Evolutionary conservation across 2,113 vertebrate species (phyloP).

Genomic region (Coturnix japonica): DNA sequence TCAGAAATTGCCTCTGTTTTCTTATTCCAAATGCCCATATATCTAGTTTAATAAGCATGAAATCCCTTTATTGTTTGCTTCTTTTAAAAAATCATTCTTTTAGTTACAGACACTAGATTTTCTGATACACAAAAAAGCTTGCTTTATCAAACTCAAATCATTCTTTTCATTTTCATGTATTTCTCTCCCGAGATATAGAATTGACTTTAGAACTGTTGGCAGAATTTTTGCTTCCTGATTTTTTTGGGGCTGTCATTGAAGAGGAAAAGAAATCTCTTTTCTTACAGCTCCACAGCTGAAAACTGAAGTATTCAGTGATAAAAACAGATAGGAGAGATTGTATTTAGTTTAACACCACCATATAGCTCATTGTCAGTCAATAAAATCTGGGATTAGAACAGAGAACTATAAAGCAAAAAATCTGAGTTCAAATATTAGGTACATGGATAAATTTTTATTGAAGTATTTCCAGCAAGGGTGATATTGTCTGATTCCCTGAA

Average conservation of each 20-base stretch:
- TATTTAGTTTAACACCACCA: conserved; percentile 36
- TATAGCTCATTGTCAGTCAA: conserved; percentile 59
- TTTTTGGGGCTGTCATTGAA: conserved; percentile 18
- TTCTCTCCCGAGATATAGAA: background rate
- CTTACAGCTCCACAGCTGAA: conserved; percentile 36
- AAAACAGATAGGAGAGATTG: conserved; percentile 61
- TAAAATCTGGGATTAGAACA: conserved; percentile 70
- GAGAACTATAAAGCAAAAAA: conserved; percentile 63
- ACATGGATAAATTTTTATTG: conserved; percentile 74
- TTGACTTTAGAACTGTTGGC: conserved; percentile 6
- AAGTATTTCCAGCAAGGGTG: conserved; percentile 73
- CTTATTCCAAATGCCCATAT: conserved; percentile 19
- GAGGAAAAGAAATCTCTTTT: background rate
- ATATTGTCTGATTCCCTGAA: conserved; percentile 79
- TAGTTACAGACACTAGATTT: conserved; percentile 35
- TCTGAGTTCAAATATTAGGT: conserved; percentile 71
- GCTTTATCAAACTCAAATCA: conserved; percentile 24
- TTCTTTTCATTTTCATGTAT: conserved; percentile 40
- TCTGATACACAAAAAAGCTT: conserved; percentile 10
- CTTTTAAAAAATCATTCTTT: conserved; percentile 64
- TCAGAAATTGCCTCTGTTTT: conserved; percentile 48
- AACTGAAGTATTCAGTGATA: conserved; percentile 42
- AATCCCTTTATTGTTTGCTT: conserved; percentile 46
- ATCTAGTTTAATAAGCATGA: conserved; percentile 57
- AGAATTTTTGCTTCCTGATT: conserved; percentile 39